phyloP scores from a whole-genome alignment of 2,888 invertebrate genomes.

The Caenorhabditis sp. region DNA sequence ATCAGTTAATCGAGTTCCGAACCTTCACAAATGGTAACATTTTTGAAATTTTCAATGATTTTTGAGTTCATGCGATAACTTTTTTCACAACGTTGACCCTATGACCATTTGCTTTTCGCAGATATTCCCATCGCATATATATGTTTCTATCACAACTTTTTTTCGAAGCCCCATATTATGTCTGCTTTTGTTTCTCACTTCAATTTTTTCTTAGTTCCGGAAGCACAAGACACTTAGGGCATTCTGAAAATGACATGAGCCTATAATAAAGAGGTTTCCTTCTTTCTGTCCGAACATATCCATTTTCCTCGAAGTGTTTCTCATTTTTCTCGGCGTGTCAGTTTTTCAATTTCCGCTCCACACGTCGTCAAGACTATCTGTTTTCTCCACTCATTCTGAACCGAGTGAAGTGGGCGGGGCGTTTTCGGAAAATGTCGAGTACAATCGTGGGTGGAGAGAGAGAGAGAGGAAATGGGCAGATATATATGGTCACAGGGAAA shows the following conservation, averaged over 20 bases:
- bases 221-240: not conserved
- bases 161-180: too few species aligned
- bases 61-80: too few species aligned
- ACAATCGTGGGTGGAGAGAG: slow-evolving; percentile 8
- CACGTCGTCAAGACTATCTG: not conserved
- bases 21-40: too few species aligned
- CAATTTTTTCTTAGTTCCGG: not conserved
- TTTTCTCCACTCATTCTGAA: not conserved
- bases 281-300: not conserved
- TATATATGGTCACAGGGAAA: slow-evolving; percentile 1
- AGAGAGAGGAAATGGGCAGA: too few species aligned
- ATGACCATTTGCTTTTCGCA: too few species aligned
- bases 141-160: too few species aligned
- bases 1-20: too few species aligned
- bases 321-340: not conserved
- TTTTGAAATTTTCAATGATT: too few species aligned
- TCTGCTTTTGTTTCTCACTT: not conserved
- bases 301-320: not conserved
- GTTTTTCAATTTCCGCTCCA: slow-evolving; percentile 9
- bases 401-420: not conserved
- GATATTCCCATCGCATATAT: too few species aligned
- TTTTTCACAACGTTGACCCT: too few species aligned
- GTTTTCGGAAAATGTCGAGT: not conserved
- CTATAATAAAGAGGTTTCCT: not conserved
- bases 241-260: slow-evolving; percentile 4